Evolutionary conservation across 2,113 vertebrate genomes (phyloP).

Genomic region (Cyphomyrus discorhynchus): DNA sequence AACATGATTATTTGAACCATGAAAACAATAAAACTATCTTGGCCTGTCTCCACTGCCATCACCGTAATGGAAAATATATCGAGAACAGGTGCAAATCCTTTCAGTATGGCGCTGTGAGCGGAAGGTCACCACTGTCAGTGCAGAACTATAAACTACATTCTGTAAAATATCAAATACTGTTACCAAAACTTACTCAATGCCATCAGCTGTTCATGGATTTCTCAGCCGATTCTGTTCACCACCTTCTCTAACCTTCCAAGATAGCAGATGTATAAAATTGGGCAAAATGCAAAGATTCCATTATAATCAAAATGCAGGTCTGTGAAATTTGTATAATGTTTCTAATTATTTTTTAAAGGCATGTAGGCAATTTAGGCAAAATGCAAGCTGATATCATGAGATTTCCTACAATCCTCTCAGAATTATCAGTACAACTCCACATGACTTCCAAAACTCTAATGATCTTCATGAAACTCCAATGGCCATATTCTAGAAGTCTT

Average conservation of each 20-base stretch:
- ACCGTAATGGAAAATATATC: not conserved
- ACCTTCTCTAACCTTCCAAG: not conserved
- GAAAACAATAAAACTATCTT: not conserved
- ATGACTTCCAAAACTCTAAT: not conserved
- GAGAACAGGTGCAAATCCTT: not conserved
- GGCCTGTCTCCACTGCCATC: not conserved
- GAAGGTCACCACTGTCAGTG: not conserved
- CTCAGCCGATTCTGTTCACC: not conserved
- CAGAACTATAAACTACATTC: not conserved
- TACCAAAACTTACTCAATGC: not conserved
- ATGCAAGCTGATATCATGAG: not conserved
- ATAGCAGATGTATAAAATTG: not conserved
- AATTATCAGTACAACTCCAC: not conserved
- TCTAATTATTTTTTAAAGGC: not conserved
- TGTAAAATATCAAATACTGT: not conserved
- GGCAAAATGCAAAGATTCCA: not conserved
- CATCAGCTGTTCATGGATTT: not conserved
- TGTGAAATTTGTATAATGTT: not conserved
- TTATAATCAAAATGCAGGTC: not conserved
- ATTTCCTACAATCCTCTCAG: not conserved
- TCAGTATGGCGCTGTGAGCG: not conserved
- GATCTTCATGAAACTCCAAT: not conserved
- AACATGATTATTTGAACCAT: not conserved
- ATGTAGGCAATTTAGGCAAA: not conserved
- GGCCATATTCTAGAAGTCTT: not conserved